Conservation (phyloP, 1,140 invertebrate genomes). For the Anastatus disparis region DNA sequence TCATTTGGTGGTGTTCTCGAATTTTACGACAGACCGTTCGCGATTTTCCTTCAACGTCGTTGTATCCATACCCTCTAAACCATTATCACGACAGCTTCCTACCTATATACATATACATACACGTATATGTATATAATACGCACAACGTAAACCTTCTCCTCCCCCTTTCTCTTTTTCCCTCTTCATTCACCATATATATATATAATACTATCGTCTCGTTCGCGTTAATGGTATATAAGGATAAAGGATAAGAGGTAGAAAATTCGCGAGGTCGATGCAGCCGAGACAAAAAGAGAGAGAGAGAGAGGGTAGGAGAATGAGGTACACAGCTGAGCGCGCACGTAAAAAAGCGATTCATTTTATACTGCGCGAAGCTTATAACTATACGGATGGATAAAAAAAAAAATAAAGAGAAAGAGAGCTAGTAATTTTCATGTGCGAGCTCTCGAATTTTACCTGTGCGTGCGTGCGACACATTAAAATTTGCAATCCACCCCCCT, state of each 20-base stretch:
- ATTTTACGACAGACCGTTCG: background rate
- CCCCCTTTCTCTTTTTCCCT: no score
- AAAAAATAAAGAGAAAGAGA: no score
- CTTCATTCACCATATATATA: no score
- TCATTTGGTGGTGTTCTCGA: background rate
- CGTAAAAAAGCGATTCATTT: slow-evolving; percentile 47
- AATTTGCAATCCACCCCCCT: slow-evolving; percentile 31
- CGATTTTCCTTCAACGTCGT: background rate
- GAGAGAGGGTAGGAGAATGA: background rate
- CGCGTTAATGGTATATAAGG: background rate
- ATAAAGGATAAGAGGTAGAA: background rate
- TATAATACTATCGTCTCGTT: background rate
- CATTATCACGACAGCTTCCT: background rate
- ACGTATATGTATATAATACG: no score
- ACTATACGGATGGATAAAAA: no score
- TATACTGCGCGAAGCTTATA: background rate
- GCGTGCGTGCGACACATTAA: slow-evolving; percentile 33
- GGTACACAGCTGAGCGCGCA: slow-evolving; percentile 35
- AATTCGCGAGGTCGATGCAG: background rate
- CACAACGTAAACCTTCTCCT: background rate
- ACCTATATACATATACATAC: background rate
- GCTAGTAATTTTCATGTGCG: slow-evolving; percentile 33
- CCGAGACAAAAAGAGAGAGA: background rate
- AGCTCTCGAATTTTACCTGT: slow-evolving; percentile 5
- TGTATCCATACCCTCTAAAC: no score